Percentiles rank a stretch among this genome's conserved stretches.
These are phyloP conservation scores for Otolemur crassicaudatus DNA, from an alignment of 2,797 vertebrate species.

Conservation along the genomic window DNA sequence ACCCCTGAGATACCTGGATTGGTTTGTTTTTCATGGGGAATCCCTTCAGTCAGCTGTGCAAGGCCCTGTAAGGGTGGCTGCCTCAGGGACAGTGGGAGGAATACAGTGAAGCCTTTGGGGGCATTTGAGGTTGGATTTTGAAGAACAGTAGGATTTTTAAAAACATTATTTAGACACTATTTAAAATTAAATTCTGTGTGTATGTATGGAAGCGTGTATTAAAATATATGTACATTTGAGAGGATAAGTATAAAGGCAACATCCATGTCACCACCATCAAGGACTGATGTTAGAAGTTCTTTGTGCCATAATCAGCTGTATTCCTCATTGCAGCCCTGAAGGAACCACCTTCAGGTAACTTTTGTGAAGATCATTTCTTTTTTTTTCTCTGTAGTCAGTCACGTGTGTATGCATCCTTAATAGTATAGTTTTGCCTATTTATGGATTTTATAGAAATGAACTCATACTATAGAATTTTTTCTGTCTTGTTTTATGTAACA, in stretches of 20 bases:
- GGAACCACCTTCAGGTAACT: not conserved
- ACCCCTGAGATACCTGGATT: not conserved
- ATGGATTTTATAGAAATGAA: slow-evolving; percentile 46
- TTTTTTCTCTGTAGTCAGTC: not conserved
- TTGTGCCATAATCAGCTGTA: not conserved
- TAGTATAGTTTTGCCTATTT: slow-evolving; percentile 44
- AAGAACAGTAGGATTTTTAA: not conserved
- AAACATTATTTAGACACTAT: not conserved
- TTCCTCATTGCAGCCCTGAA: not conserved
- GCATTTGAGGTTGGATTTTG: slow-evolving; percentile 11
- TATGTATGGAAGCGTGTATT: not conserved
- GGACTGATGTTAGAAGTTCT: not conserved
- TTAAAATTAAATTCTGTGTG: not conserved
- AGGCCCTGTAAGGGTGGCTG: not conserved
- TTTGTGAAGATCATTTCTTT: not conserved
- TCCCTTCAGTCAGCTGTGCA: not conserved
- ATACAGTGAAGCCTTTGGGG: not conserved
- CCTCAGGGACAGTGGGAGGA: not conserved
- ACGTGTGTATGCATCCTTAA: not conserved
- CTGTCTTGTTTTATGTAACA: not conserved
- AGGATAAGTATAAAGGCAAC: not conserved
- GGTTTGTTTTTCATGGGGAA: not conserved
- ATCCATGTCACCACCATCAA: not conserved
- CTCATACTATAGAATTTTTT: not conserved
- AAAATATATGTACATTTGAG: not conserved